Evolutionary conservation across 2,113 vertebrate genomes (phyloP).

Genomic region (Gymnogyps californianus): DNA sequence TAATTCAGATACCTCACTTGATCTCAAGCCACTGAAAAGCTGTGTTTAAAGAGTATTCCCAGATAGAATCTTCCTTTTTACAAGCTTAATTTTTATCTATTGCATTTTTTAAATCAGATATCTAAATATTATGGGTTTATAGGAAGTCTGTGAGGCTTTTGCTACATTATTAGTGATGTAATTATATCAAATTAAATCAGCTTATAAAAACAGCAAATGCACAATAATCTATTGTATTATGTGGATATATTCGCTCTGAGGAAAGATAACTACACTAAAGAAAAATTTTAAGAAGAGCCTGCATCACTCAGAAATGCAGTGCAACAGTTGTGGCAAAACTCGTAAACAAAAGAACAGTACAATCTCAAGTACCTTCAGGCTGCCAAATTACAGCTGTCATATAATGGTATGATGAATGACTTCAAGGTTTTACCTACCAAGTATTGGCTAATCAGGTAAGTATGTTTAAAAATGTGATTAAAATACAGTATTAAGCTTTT

Average conservation of each 20-base stretch:
- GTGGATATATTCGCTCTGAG: neutral
- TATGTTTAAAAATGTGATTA: neutral
- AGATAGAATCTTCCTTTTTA: neutral
- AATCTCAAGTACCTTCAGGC: neutral
- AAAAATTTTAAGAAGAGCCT: neutral
- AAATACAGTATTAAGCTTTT: neutral
- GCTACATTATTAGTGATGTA: neutral
- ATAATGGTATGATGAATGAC: neutral
- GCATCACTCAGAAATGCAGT: neutral
- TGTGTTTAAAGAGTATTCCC: neutral
- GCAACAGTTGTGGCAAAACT: neutral
- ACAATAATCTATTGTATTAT: neutral
- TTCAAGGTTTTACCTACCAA: neutral
- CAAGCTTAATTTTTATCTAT: neutral
- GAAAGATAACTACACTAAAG: neutral
- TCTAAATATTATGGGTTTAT: neutral
- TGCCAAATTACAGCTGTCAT: neutral
- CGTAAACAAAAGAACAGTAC: neutral
- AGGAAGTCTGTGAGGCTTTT: conserved; percentile 25
- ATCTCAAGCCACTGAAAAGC: neutral
- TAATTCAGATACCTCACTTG: neutral
- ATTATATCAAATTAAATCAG: conserved; percentile 18
- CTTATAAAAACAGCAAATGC: neutral
- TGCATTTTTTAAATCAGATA: neutral
- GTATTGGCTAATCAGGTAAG: neutral